These are phyloP conservation scores for Dromococcyx pavoninus DNA, from an alignment of 2,797 vertebrate species.

Conservation along the genomic window DNA sequence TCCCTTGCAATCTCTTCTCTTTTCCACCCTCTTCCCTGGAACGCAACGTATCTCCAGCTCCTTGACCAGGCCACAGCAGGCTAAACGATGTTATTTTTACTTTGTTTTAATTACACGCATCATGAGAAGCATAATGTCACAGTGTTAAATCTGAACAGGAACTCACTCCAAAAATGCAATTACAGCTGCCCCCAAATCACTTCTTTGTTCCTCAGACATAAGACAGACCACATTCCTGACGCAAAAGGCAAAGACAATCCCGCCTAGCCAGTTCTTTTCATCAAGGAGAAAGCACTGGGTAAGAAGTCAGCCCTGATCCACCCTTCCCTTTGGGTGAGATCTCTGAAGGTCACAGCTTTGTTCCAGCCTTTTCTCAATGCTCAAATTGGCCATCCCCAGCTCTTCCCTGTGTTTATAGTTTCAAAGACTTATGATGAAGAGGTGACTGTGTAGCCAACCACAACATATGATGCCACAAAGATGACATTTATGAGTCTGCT, in stretches of 20 bases:
- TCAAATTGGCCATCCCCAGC: background rate
- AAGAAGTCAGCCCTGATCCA: background rate
- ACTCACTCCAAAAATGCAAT: slow-evolving; percentile 41
- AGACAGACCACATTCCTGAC: background rate
- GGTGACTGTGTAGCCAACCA: background rate
- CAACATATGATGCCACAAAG: background rate
- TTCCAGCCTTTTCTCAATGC: background rate
- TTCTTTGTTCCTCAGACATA: background rate
- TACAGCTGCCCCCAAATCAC: background rate
- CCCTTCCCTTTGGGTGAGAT: background rate
- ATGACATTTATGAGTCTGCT: background rate
- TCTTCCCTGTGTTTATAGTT: background rate
- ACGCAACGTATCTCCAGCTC: background rate
- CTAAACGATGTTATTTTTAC: background rate
- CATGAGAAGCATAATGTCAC: background rate
- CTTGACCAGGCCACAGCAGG: background rate
- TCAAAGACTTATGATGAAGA: background rate
- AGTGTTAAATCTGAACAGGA: background rate
- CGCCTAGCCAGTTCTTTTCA: background rate
- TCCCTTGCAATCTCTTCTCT: background rate
- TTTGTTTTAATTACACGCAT: background rate
- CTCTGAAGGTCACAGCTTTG: background rate
- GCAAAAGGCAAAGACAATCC: background rate
- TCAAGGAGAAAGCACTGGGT: background rate
- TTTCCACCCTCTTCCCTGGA: background rate